Evolutionary conservation across 2,888 invertebrate species (phyloP).

Genomic region (Amblyjoppa proteus): DNA sequence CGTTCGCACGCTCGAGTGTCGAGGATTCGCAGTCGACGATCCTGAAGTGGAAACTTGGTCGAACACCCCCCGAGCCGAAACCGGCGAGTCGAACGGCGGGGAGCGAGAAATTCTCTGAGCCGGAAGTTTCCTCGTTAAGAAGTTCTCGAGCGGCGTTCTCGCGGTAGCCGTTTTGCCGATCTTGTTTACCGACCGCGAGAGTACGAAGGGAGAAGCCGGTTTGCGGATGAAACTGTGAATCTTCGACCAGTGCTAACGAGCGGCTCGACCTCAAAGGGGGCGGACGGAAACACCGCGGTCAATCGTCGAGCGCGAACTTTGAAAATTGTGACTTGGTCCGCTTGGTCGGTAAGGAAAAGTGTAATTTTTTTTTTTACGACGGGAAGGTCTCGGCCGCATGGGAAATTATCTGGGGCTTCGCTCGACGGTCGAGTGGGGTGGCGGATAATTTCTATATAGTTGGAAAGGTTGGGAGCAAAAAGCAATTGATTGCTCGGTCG

Average conservation of each 20-base stretch:
- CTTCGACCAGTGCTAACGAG: constrained; percentile 31
- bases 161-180: constrained; percentile 55
- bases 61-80: constrained; percentile 14
- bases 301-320: background rate
- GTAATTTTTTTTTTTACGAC: no score
- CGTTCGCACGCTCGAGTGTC: constrained; percentile 30
- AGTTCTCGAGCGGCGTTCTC: constrained; percentile 68
- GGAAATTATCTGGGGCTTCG: no score
- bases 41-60: constrained; percentile 45
- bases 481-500: no score
- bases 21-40: constrained; percentile 26
- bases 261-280: background rate
- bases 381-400: no score
- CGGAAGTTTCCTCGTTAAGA: constrained; percentile 76
- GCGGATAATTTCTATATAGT: no score
- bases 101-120: constrained; percentile 9
- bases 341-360: no score
- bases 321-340: no score
- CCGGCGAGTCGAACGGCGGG: background rate
- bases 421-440: no score
- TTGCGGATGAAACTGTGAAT: constrained; percentile 16
- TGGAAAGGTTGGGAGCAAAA: no score
- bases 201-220: background rate
- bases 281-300: background rate
- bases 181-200: constrained; percentile 19